Percentiles rank a stretch among this genome's conserved stretches.
phyloP scores from a whole-genome alignment of 2,797 vertebrate species.

The Acanthurus leucopareius region DNA sequence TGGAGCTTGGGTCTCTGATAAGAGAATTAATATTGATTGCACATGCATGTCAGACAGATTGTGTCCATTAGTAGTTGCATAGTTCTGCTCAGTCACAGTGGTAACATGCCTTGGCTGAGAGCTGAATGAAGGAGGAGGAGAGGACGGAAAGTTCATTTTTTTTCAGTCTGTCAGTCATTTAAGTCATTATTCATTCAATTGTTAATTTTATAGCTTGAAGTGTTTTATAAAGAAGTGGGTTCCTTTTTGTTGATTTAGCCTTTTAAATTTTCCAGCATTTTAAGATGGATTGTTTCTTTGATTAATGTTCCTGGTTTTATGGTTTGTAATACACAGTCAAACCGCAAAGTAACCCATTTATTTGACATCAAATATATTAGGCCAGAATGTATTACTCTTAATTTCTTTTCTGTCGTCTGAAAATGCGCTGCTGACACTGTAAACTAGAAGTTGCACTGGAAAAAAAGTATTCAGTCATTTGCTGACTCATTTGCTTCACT shows the following conservation, averaged over 20 bases:
- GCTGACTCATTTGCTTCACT: constrained; percentile 44
- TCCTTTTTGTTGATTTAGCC: not conserved
- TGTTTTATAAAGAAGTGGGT: constrained; percentile 4
- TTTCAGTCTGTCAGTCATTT: constrained; percentile 13
- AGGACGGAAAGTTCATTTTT: constrained; percentile 1
- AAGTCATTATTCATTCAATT: constrained; percentile 1
- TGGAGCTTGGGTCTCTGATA: constrained; percentile 70
- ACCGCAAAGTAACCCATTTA: not conserved
- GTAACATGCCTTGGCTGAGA: constrained; percentile 21
- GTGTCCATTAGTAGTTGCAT: constrained; percentile 70
- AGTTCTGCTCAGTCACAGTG: constrained; percentile 47
- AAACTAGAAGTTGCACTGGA: constrained; percentile 13
- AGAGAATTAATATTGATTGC: constrained; percentile 85
- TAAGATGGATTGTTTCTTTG: too few species aligned
- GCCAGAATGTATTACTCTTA: not conserved
- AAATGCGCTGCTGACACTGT: constrained; percentile 20
- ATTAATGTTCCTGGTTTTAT: constrained; percentile 11
- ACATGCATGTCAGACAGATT: constrained; percentile 73
- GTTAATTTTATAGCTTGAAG: not conserved
- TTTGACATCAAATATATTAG: constrained; percentile 3
- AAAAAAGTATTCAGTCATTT: constrained; percentile 37
- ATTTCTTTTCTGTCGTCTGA: not conserved
- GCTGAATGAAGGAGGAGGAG: constrained; percentile 13
- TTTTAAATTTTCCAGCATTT: not conserved
- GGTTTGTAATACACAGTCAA: not conserved